Base-by-base conservation (phyloP, 2,113 vertebrate species). In the Fukomys damarensis region DNA sequence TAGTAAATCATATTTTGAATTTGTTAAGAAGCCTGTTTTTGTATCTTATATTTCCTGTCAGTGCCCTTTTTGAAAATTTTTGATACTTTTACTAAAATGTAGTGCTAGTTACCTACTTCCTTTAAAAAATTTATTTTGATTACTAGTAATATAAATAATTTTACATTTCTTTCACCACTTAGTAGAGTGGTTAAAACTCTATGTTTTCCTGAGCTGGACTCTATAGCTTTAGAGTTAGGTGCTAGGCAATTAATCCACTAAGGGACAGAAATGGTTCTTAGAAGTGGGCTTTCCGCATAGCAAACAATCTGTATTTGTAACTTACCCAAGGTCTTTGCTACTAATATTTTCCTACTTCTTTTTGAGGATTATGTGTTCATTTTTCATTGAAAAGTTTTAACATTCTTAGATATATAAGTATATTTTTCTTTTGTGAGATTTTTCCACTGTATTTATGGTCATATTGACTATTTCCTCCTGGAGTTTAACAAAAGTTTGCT, bases 401-500 rank as follows among this genome's bases (percentile, higher is more conserved):
- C n/a, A 43, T 91, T 76, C 43, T 85, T 58, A 76, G 59, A 58
- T 93, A 20, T 35, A 32, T 80, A 79, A 61, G 9, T 68, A 43
- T 8, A 63, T 49, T 93, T 93, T 88, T 76, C 56, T 74, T 80
- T 88, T 72, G 24, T 54, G 22, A 11, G 4, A 30, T 61, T 91
- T 41, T 82, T 88, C 38, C 13, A 66, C 56, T 68, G 24, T 28
- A 49, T 81, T 82, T 92, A 59, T 65, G 41, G 14, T 54, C 89
- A 81, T 74, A 49, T 79, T 89, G 92, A 92, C 80, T 10, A 81
- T 28, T 90, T 0, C 2, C 10, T 61, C 3, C 11, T 38, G 14
- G 20, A 82, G 7, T 76, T 95, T 93, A 93, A 32, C n/a, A 76
- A 87, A 76, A 94, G 74, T 86, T 7, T 79, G 56, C 61, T 59